A percentile compares a stretch with the other conserved stretches of the same genome.
phyloP scores from a whole-genome alignment of 92 coral and sea anemone species.

The Virgularia gustaviana region DNA sequence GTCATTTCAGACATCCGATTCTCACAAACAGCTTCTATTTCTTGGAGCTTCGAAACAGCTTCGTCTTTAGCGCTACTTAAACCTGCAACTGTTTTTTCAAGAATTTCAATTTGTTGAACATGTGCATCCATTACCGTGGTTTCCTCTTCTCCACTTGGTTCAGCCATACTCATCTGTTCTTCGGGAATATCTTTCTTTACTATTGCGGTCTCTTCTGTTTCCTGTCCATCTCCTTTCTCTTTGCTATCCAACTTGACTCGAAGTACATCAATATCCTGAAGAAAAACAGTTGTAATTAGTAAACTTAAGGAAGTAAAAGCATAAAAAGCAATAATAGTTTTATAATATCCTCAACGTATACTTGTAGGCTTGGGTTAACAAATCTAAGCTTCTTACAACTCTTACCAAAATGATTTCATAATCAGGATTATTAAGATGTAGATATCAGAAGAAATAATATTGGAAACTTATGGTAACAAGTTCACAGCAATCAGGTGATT shows the following conservation, averaged over 20 bases:
- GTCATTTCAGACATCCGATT: conserved; percentile 1
- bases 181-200: conserved; percentile 58
- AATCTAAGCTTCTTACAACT: too few relatives aligned
- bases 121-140: conserved; percentile 23
- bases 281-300: too few relatives aligned
- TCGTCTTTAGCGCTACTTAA: conserved; percentile 23
- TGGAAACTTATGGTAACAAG: too few relatives aligned
- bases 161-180: conserved; percentile 46
- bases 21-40: conserved; percentile 4
- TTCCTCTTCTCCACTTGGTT: conserved; percentile 41
- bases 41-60: not conserved
- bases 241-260: not conserved
- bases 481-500: too few relatives aligned
- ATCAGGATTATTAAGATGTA: too few relatives aligned
- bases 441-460: too few relatives aligned
- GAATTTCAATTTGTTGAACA: conserved; percentile 50
- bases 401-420: too few relatives aligned
- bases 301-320: too few relatives aligned
- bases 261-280: conserved; percentile 7
- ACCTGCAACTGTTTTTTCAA: conserved; percentile 33
- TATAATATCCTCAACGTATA: too few relatives aligned
- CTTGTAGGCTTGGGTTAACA: too few relatives aligned
- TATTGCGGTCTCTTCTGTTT: conserved; percentile 38
- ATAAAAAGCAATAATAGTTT: too few relatives aligned
- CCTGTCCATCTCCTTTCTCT: not conserved